Evolutionary conservation across 2,113 vertebrate species (phyloP).

Genomic region (Oreocharis arfaki): DNA sequence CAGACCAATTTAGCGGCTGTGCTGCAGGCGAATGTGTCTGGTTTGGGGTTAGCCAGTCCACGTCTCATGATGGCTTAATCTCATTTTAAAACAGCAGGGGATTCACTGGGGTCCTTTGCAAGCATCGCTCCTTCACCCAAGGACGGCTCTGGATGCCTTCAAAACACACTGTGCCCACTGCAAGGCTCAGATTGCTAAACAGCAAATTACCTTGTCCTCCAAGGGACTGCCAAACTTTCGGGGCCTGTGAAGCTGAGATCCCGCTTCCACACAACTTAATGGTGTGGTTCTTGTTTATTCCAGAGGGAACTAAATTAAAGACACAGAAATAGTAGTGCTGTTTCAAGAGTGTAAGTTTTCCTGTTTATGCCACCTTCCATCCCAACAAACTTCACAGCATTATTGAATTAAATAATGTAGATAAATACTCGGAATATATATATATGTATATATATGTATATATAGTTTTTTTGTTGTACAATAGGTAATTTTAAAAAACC

Average conservation of each 20-base stretch:
- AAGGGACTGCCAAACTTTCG: neutral
- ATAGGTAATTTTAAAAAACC: neutral
- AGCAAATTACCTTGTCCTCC: neutral
- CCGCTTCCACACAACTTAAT: neutral
- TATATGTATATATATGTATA: neutral
- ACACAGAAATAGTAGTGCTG: neutral
- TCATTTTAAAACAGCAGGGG: slow-evolving; percentile 11
- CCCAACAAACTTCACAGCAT: neutral
- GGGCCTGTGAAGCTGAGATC: neutral
- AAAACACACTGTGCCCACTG: neutral
- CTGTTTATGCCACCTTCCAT: neutral
- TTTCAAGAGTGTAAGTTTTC: neutral
- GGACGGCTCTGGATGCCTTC: neutral
- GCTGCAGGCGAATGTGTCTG: neutral
- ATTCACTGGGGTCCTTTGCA: neutral
- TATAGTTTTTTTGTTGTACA: neutral
- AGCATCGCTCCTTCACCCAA: neutral
- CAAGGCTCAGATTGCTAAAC: neutral
- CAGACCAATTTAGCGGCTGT: slow-evolving; percentile 10
- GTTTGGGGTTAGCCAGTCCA: neutral
- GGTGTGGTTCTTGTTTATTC: neutral
- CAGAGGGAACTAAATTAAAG: neutral
- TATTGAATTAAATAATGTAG: neutral
- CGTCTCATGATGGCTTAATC: slow-evolving; percentile 29
- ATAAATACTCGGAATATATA: neutral